Base-by-base conservation (phyloP, 1,140 invertebrate species). In the Holotrichia oblita region DNA sequence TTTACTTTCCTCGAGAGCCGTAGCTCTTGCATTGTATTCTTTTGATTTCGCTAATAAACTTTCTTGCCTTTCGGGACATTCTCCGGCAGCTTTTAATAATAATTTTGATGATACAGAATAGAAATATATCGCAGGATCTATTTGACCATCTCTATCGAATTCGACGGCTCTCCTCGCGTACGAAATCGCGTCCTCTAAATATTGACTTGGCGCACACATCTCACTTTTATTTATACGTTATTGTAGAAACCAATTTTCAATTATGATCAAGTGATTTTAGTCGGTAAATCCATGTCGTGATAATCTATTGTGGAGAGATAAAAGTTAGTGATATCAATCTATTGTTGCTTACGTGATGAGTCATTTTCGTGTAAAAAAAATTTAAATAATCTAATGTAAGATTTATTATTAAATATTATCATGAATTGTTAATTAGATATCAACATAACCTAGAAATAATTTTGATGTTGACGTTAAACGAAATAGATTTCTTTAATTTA, bases 71-170 rank as follows among this genome's bases (percentile, higher is more conserved):
- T 85, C 81, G 77, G 87, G 78, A 81, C 85, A 81, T 82, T 84
- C 76, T 24, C 80, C 77, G 40, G 86, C 82, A 59, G 89, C 88
- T 78, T 88, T 87, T 79, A 87, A 82, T 17, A 93, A 84, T 73
- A 92, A 86, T 79, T 90, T 88, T 3, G 92, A 88, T 75, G 93
- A 91, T 81, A 93, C 89, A 83, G 89, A 84, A 84, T 95, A 95
- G 86, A 92, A 94, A 87, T 93, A 94, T 7, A 93, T 93, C 59
- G 86, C 84, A 8, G 91, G 89, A 79, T 91, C 89, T 73, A 87
- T 85, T 79, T 93, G 88, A 40, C 89, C 89, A 76, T 88, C 85
- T 72, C 86, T 81, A 82, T 95, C 94, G 89, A 90, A 93, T 72
- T 91, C 86, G 4, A 95, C 92, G 41, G 93, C 94, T 82, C 89